Base-by-base conservation (phyloP, 1,140 invertebrate species). In the Drosophila melanica region DNA sequence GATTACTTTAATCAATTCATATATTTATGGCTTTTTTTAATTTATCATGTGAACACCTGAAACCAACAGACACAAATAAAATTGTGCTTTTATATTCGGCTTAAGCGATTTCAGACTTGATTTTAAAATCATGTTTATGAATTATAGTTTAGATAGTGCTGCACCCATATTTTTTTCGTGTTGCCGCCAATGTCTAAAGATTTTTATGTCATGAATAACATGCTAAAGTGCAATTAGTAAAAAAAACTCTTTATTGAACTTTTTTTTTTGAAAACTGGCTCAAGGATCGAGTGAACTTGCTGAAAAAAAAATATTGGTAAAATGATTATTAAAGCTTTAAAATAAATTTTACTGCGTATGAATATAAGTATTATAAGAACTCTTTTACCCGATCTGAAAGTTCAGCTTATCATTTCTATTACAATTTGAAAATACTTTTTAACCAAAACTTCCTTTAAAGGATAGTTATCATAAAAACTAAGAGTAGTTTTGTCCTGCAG, bases 141-240 rank as follows among this genome's bases (percentile, higher is more conserved):
- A 41, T 23, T 44, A n/a, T 39, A 44, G 6, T 14, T 42, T 60
- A 18, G 33, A 20, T 23, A 45, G 11, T 3, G 37, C 23, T 59
- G 58, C 71, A 58, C 60, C 70, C 11, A 20, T 27, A 55, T 66
- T 63, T 59, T 59, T 66, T 59, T 39, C 47, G 69, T 76, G 79
- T 64, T 62, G 41, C 42, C 57, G 45, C 54, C 18, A 41, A 45
- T 10, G 20, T 45, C 18, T 37, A 37, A 20, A 41, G 45, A 60
- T 60, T 70, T 81, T 75, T 66, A 85, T 81, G 75, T 68, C 81
- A 87, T 87, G 75, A 82, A 63, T 76, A 72, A 87, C 79, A 87
- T 86, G 82, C 81, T 79, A 86, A 79, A 72, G 60, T 30, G 79
- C 82, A 86, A 86, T 86, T 86, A 86, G 79, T 58, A 58, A 20